These are phyloP conservation scores for Thymelicus acteon DNA, from an alignment of 2,888 invertebrate genomes.

Conservation along the genomic window DNA sequence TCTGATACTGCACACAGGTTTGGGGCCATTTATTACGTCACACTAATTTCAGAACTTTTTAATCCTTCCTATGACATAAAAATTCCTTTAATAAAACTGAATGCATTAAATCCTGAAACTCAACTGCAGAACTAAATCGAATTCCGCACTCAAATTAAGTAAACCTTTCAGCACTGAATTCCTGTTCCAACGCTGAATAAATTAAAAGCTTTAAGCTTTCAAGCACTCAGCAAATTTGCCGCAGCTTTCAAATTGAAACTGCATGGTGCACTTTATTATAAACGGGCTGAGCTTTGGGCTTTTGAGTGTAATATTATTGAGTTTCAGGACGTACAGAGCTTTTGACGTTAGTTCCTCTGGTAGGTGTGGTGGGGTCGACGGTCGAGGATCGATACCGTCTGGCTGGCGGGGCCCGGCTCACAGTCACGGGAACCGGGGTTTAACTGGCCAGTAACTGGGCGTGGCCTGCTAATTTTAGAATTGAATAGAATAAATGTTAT, in stretches of 20 bases:
- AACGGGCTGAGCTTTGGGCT: neutral
- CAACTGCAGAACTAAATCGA: too few species aligned
- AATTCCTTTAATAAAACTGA: too few species aligned
- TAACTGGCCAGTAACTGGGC: constrained; percentile 12
- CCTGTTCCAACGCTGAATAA: constrained; percentile 1
- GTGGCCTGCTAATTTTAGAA: neutral
- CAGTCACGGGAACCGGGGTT: constrained; percentile 39
- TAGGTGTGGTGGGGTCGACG: constrained; percentile 44
- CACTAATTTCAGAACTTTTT: too few species aligned
- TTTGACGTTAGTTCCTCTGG: neutral
- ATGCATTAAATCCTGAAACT: too few species aligned
- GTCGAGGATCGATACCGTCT: constrained; percentile 57
- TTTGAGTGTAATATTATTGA: constrained; percentile 1
- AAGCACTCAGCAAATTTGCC: neutral
- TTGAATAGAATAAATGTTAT: too few species aligned
- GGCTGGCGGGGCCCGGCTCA: constrained; percentile 44
- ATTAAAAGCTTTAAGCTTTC: neutral
- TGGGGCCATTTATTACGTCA: too few species aligned
- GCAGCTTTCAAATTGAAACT: constrained; percentile 3
- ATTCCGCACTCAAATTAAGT: neutral
- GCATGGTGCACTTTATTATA: neutral
- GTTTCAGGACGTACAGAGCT: neutral
- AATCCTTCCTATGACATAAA: too few species aligned
- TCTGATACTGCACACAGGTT: too few species aligned
- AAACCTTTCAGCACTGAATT: constrained; percentile 1